phyloP scores from a whole-genome alignment of 2,113 vertebrate genomes.

The Gulo gulo region DNA sequence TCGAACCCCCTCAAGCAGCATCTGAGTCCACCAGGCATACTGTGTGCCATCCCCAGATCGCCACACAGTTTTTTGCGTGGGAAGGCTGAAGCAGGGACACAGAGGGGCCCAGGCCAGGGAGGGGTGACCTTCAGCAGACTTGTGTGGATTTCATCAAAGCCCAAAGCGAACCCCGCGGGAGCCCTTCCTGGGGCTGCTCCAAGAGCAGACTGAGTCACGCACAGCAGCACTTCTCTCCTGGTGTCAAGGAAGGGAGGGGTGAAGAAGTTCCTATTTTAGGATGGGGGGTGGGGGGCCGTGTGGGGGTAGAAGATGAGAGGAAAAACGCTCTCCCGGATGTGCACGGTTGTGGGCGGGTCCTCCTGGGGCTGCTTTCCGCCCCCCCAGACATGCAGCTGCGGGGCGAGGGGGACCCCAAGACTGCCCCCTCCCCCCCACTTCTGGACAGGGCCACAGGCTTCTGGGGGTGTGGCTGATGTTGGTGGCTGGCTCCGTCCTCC shows the following conservation, averaged over 20 bases:
- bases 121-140: slow-evolving; percentile 78
- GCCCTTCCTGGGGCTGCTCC: slow-evolving; percentile 44
- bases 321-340: slow-evolving; percentile 42
- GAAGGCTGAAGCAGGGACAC: background rate
- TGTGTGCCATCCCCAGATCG: background rate
- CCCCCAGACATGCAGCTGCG: background rate
- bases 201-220: slow-evolving; percentile 80
- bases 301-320: slow-evolving; percentile 36
- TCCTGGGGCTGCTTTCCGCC: background rate
- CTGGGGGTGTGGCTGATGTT: background rate
- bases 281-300: background rate
- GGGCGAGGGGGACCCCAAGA: background rate
- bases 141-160: slow-evolving; percentile 79
- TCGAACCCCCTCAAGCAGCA: background rate
- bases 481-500: background rate
- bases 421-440: background rate
- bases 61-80: background rate
- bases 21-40: background rate
- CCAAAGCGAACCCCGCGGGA: slow-evolving; percentile 71
- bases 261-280: slow-evolving; percentile 77
- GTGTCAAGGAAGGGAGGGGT: slow-evolving; percentile 67
- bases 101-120: slow-evolving; percentile 62
- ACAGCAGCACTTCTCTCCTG: slow-evolving; percentile 56
- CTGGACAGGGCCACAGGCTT: background rate
- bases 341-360: background rate